Evolutionary conservation across 2,888 invertebrate species (phyloP).

Genomic region (Siphlonurus alternatus): DNA sequence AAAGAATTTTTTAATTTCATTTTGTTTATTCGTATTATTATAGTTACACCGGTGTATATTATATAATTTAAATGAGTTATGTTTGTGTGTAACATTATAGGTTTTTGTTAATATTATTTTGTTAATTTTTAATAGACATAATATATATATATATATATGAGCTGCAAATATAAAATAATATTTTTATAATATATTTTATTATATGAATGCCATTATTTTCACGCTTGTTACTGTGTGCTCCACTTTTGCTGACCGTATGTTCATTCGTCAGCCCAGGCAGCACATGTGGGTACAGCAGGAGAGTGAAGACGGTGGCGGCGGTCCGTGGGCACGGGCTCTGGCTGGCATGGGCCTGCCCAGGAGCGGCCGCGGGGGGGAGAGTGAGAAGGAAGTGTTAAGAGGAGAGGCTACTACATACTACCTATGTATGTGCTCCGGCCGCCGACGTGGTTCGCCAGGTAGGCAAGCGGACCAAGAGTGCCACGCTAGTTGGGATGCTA

Average conservation of each 20-base stretch:
- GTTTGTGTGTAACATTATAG: neutral
- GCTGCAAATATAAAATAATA: too few relatives aligned
- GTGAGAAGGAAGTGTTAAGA: conserved; percentile 5
- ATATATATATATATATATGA: neutral
- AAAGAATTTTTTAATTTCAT: neutral
- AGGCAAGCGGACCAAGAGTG: neutral
- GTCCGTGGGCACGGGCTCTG: neutral
- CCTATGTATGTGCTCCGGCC: neutral
- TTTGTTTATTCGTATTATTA: neutral
- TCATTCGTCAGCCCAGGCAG: neutral
- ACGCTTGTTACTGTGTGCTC: neutral
- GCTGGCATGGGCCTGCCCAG: neutral
- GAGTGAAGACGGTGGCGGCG: neutral
- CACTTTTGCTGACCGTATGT: neutral
- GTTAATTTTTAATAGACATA: neutral
- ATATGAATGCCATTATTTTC: neutral
- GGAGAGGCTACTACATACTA: neutral
- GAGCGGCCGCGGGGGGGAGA: neutral
- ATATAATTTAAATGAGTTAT: too few relatives aligned
- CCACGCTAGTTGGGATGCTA: neutral
- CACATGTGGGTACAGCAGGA: neutral
- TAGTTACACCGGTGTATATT: too few relatives aligned
- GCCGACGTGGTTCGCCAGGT: neutral
- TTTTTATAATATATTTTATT: neutral
- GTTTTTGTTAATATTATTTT: neutral